Conservation (phyloP, 2,797 vertebrate species). For the Alauda arvensis region DNA sequence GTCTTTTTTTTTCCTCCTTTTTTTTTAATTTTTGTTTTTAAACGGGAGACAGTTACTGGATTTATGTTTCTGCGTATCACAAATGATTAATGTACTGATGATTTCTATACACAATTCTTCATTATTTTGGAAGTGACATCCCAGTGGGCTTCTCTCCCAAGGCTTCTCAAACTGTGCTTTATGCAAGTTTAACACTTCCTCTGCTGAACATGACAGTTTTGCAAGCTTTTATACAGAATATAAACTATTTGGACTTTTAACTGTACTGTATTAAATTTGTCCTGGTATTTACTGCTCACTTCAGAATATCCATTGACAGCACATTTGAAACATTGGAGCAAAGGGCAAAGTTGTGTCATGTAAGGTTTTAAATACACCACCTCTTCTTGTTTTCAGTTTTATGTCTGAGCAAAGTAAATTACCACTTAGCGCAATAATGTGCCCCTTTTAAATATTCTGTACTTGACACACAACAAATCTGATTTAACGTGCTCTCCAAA, state of each 20-base stretch:
- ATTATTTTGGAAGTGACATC: background rate
- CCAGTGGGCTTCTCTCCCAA: background rate
- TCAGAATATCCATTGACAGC: background rate
- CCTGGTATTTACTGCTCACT: background rate
- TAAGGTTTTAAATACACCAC: background rate
- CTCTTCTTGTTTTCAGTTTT: background rate
- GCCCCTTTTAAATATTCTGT: background rate
- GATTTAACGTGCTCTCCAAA: background rate
- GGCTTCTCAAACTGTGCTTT: background rate
- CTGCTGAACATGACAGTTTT: background rate
- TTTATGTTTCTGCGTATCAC: background rate
- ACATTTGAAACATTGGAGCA: background rate
- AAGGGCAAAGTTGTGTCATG: background rate
- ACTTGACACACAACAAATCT: background rate
- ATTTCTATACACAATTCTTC: background rate
- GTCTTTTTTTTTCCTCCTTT: fast-evolving
- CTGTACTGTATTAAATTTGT: background rate
- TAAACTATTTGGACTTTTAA: background rate
- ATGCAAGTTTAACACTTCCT: background rate
- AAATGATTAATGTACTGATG: background rate
- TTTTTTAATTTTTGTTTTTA: background rate
- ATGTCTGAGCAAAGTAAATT: background rate
- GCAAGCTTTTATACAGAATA: background rate
- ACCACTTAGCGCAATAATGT: background rate
- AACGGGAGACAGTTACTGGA: background rate